These are phyloP conservation scores for Athene cunicularia DNA, from an alignment of 2,113 vertebrate genomes.

Conservation along the genomic window DNA sequence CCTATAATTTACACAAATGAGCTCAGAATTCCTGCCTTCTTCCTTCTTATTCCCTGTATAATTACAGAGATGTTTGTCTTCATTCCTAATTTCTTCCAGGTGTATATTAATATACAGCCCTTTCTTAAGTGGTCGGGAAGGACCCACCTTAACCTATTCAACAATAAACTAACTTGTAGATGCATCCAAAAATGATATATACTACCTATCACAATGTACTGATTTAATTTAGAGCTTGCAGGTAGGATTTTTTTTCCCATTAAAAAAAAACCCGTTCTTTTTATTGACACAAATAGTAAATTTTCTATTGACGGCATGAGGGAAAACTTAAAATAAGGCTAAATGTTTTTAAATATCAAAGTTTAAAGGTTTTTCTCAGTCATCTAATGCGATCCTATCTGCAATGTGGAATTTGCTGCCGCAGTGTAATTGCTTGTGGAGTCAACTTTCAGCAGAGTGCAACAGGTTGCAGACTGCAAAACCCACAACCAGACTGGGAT, in stretches of 20 bases:
- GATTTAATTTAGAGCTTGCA: constrained; percentile 32
- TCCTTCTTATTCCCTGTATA: not conserved
- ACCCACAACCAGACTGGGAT: not conserved
- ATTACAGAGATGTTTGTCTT: not conserved
- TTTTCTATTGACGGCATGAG: not conserved
- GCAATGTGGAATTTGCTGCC: not conserved
- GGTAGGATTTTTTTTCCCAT: not conserved
- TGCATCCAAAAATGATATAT: not conserved
- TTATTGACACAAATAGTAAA: not conserved
- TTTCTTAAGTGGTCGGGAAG: not conserved
- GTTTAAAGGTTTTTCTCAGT: not conserved
- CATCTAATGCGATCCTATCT: not conserved
- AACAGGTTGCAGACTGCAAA: constrained; percentile 5
- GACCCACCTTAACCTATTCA: not conserved
- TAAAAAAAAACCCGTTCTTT: not conserved
- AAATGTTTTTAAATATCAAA: not conserved
- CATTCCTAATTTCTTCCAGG: not conserved
- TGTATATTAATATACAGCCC: not conserved
- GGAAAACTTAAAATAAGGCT: not conserved
- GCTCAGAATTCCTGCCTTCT: not conserved
- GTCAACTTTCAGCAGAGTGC: not conserved
- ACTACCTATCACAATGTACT: not conserved
- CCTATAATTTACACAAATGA: not conserved
- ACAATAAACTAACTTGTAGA: not conserved
- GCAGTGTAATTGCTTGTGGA: not conserved